phyloP scores from a whole-genome alignment of 1,140 invertebrate genomes.

The Drosophila equinoxialis region DNA sequence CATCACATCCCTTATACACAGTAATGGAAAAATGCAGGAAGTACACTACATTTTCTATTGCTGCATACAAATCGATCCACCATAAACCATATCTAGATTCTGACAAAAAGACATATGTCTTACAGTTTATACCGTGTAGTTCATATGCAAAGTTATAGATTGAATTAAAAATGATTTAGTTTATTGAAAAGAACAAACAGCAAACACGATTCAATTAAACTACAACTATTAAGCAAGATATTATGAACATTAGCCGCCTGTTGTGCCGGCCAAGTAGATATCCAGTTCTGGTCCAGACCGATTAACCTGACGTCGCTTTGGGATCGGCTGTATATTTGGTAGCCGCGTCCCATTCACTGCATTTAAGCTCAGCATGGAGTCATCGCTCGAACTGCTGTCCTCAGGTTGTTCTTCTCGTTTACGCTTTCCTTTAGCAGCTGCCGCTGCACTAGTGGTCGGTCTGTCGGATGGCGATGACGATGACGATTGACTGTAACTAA shows the following conservation, averaged over 20 bases:
- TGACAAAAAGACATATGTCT: no score
- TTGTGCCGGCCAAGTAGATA: slow-evolving; percentile 63
- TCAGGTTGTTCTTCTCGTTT: no score
- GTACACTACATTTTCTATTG: neutral
- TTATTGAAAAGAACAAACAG: no score
- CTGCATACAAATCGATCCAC: neutral
- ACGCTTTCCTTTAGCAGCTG: neutral
- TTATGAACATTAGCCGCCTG: slow-evolving; percentile 55
- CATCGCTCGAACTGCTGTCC: slow-evolving; percentile 28
- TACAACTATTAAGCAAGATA: neutral
- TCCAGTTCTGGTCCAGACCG: slow-evolving; percentile 41
- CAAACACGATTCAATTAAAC: no score
- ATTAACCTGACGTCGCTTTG: slow-evolving; percentile 42
- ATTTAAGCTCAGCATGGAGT: slow-evolving; percentile 56
- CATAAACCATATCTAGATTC: neutral
- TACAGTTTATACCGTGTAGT: no score
- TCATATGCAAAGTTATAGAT: no score
- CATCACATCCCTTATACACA: neutral
- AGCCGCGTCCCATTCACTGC: slow-evolving; percentile 65
- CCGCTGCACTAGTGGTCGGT: slow-evolving; percentile 7
- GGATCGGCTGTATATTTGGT: slow-evolving; percentile 63
- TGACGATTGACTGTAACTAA: slow-evolving; percentile 38
- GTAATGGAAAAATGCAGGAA: slow-evolving; percentile 7
- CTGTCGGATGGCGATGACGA: slow-evolving; percentile 10
- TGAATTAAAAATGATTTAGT: no score